Evolutionary conservation across 2,888 invertebrate genomes (phyloP).

Genomic region (Hipparchia semele): DNA sequence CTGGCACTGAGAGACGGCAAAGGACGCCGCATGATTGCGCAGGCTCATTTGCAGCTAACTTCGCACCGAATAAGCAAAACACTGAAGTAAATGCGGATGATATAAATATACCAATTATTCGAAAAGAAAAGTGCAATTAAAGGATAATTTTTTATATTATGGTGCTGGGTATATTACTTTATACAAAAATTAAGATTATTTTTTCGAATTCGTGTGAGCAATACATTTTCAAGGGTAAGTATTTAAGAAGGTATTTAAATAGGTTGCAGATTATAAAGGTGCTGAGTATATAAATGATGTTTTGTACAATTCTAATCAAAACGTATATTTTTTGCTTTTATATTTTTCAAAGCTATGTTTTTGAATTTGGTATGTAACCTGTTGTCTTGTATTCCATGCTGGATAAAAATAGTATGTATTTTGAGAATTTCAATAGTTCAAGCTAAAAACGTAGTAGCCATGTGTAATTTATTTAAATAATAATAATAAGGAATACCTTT

Average conservation of each 20-base stretch:
- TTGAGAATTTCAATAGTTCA: too few species aligned
- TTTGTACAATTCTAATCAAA: background rate
- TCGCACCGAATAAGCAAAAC: slow-evolving; percentile 46
- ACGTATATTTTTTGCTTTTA: background rate
- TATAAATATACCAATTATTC: slow-evolving; percentile 13
- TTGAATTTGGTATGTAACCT: too few species aligned
- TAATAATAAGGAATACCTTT: too few species aligned
- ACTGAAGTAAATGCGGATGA: slow-evolving; percentile 34
- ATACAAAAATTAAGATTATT: background rate
- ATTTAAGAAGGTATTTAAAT: background rate
- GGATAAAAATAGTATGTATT: too few species aligned
- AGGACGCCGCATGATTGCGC: slow-evolving; percentile 44
- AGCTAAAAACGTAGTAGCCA: too few species aligned
- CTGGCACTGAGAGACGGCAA: slow-evolving; percentile 41
- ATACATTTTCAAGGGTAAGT: slow-evolving; percentile 6
- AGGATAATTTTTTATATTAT: background rate
- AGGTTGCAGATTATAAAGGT: background rate
- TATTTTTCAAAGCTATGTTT: too few species aligned
- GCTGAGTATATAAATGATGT: background rate
- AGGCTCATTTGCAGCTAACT: slow-evolving; percentile 39
- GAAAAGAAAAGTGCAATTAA: slow-evolving; percentile 6
- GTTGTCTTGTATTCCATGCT: too few species aligned
- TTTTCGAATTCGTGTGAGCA: background rate
- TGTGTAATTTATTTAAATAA: too few species aligned
- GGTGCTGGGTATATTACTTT: background rate